These are phyloP conservation scores for Axis porcinus DNA, from an alignment of 2,113 vertebrate genomes.

Conservation along the genomic window DNA sequence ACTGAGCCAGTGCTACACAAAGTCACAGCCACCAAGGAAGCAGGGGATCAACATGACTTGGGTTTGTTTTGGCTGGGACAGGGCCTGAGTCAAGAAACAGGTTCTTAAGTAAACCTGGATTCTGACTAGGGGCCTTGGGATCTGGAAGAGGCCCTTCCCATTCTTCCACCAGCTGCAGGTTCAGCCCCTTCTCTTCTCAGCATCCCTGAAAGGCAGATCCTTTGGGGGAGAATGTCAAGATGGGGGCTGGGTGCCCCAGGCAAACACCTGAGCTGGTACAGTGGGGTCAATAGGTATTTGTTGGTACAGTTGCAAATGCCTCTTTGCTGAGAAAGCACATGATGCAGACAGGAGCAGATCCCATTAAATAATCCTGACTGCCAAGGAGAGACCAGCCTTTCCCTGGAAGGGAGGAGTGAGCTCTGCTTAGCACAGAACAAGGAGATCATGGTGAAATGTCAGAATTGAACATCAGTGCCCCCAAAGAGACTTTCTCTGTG, in stretches of 20 bases:
- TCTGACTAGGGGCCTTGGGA: neutral
- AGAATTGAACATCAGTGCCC: neutral
- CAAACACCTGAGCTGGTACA: neutral
- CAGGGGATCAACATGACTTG: neutral
- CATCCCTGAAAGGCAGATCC: neutral
- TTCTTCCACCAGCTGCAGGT: neutral
- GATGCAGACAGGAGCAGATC: neutral
- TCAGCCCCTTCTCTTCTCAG: neutral
- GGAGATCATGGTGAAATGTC: neutral
- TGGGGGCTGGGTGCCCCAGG: neutral
- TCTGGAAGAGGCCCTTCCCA: neutral
- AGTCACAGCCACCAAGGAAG: neutral
- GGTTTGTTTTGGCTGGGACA: constrained; percentile 54
- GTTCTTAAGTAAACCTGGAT: constrained; percentile 62
- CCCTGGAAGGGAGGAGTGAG: neutral
- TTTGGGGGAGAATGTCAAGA: neutral
- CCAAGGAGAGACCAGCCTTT: neutral
- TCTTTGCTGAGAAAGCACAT: neutral
- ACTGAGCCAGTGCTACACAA: neutral
- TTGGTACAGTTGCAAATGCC: neutral
- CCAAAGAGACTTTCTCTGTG: neutral
- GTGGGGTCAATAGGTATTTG: neutral
- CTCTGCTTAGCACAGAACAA: neutral
- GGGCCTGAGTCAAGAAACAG: neutral
- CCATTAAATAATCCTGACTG: neutral